Conservation (phyloP, 92 coral and sea anemone species). For the Phenganax stokvisi region DNA sequence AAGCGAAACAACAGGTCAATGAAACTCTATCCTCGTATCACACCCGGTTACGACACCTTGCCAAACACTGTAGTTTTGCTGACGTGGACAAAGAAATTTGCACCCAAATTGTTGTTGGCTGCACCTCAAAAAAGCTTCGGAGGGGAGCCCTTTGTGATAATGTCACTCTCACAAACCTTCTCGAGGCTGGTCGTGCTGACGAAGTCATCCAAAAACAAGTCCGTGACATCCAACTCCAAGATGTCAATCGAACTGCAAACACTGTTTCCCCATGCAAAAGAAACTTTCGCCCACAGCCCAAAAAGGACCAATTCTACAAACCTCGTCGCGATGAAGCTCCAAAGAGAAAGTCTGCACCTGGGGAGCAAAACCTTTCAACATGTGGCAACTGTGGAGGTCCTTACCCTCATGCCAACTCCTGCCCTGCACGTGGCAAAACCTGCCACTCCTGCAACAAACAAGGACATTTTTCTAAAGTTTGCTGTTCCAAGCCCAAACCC, state of each 20-base stretch:
- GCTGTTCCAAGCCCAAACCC: constrained; percentile 4
- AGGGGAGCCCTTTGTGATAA: constrained; percentile 35
- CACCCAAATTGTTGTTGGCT: constrained; percentile 39
- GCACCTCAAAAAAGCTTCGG: constrained; percentile 28
- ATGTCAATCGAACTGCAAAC: background rate
- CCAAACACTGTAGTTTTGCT: constrained; percentile 43
- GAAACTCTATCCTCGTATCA: constrained; percentile 54
- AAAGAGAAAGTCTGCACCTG: background rate
- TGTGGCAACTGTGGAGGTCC: constrained; percentile 5
- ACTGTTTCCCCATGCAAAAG: constrained; percentile 22
- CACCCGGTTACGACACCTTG: constrained; percentile 51
- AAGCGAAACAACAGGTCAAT: constrained; percentile 52
- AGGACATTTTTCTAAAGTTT: constrained; percentile 35
- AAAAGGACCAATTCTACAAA: background rate
- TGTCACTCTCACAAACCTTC: constrained; percentile 35
- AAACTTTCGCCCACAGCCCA: background rate
- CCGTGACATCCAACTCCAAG: constrained; percentile 10
- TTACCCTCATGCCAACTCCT: background rate
- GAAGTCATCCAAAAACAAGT: constrained; percentile 37
- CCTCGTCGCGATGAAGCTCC: background rate
- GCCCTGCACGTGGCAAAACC: constrained; percentile 37
- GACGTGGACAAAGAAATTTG: constrained; percentile 48
- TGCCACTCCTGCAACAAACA: constrained; percentile 27
- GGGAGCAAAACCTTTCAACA: background rate
- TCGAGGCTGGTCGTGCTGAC: constrained; percentile 32